Percentiles rank a stretch among this genome's conserved stretches.
phyloP scores from a whole-genome alignment of 2,113 vertebrate species.

The Verasper variegatus region DNA sequence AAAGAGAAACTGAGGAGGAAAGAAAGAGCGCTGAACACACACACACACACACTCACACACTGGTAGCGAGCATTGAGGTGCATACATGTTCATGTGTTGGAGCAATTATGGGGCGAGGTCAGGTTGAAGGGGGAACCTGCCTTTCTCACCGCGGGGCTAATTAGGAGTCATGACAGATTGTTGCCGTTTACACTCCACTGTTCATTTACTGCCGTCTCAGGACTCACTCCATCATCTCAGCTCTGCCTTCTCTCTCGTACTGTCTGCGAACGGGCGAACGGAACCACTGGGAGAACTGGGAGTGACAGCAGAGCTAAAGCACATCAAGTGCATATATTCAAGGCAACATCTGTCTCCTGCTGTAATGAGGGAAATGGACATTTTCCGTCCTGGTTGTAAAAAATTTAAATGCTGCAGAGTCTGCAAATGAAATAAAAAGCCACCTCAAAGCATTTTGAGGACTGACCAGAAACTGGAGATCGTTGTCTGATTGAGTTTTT shows the following conservation, averaged over 20 bases:
- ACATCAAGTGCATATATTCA: conserved; percentile 1
- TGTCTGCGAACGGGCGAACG: conserved; percentile 20
- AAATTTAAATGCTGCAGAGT: conserved; percentile 30
- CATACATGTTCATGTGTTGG: conserved; percentile 43
- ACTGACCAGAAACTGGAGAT: not conserved
- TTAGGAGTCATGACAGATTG: conserved; percentile 55
- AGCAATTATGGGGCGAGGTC: conserved; percentile 32
- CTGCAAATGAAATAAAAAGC: not conserved
- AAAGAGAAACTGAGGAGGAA: conserved; percentile 23
- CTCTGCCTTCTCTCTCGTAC: conserved; percentile 22
- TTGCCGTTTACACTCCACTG: conserved; percentile 25
- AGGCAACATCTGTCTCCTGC: conserved; percentile 38
- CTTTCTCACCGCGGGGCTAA: conserved; percentile 38
- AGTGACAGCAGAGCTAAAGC: conserved; percentile 1
- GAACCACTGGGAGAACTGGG: conserved; percentile 16
- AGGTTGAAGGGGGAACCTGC: conserved; percentile 23
- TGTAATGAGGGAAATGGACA: conserved; percentile 9
- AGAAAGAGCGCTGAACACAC: not conserved
- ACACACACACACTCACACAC: not conserved
- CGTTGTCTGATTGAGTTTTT: too few species aligned
- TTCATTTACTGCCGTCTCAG: conserved; percentile 39
- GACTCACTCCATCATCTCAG: conserved; percentile 40
- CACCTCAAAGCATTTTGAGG: conserved; percentile 1
- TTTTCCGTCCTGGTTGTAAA: not conserved
- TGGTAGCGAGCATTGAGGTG: not conserved